These are phyloP conservation scores for Mimumesa dahlbomi DNA, from an alignment of 2,888 invertebrate species.

Conservation along the genomic window DNA sequence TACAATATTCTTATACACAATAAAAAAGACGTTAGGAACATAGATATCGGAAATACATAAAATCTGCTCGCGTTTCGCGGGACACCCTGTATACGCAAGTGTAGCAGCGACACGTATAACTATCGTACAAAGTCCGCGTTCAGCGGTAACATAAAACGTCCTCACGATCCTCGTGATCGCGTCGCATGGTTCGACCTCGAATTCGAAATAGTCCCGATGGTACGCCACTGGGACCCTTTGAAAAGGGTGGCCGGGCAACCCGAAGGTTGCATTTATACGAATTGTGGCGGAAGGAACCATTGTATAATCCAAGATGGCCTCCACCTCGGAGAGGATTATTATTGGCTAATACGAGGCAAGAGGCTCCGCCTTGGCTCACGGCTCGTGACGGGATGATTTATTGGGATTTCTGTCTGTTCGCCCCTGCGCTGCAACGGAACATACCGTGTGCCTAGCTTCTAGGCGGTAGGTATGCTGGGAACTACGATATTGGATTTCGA, in stretches of 20 bases:
- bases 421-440: constrained; percentile 78
- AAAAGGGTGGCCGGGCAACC: constrained; percentile 67
- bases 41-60: too few species aligned
- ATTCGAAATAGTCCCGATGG: constrained; percentile 37
- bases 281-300: constrained; percentile 80
- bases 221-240: constrained; percentile 72
- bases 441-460: constrained; percentile 70
- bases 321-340: constrained; percentile 82
- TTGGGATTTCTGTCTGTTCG: constrained; percentile 82
- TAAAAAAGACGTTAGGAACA: too few species aligned
- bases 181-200: constrained; percentile 43
- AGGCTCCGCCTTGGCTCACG: constrained; percentile 83
- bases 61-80: too few species aligned
- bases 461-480: constrained; percentile 58
- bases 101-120: too few species aligned
- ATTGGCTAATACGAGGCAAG: constrained; percentile 83
- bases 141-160: too few species aligned
- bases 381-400: constrained; percentile 83
- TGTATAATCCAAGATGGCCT: constrained; percentile 83
- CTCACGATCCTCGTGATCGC: neutral
- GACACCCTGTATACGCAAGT: too few species aligned
- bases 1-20: too few species aligned
- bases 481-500: constrained; percentile 63
- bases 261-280: constrained; percentile 78
- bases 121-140: too few species aligned